Percentiles rank a stretch among this genome's conserved stretches.
Conservation (phyloP, 2,888 invertebrate species). For the Neoitamus cyanurus region DNA sequence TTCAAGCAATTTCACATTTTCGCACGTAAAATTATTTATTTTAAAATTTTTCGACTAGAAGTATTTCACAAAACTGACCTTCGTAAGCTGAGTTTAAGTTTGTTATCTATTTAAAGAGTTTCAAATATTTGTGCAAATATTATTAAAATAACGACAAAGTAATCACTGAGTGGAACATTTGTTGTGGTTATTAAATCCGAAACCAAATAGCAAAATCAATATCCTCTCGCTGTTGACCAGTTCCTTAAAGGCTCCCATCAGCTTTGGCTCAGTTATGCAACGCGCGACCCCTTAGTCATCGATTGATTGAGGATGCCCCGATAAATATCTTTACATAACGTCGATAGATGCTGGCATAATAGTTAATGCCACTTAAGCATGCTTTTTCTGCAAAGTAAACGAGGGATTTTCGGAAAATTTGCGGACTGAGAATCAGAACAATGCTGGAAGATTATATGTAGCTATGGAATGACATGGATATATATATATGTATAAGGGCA, state of each 20-base stretch:
- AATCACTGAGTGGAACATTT: background rate
- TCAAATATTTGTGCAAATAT: background rate
- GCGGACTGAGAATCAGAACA: background rate
- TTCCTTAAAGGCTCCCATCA: background rate
- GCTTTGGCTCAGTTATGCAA: background rate
- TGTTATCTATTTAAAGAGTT: background rate
- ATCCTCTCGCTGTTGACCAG: background rate
- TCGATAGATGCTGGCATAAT: conserved; percentile 20
- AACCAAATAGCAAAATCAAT: background rate
- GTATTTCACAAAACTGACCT: too few relatives aligned
- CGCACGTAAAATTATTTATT: background rate
- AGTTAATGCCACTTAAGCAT: conserved; percentile 22
- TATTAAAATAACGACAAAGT: background rate
- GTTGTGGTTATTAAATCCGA: background rate
- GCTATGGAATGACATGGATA: background rate
- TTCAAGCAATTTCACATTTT: background rate
- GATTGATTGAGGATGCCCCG: background rate
- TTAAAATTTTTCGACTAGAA: background rate
- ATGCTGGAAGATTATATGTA: background rate
- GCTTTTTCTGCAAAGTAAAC: background rate
- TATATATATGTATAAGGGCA: background rate
- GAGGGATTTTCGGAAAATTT: background rate
- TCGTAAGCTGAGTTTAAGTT: too few relatives aligned
- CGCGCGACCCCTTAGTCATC: background rate
- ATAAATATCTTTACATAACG: conserved; percentile 20